Base-by-base conservation (phyloP, 64 coral and sea anemone genomes). In the Stichodactyla helianthus region DNA sequence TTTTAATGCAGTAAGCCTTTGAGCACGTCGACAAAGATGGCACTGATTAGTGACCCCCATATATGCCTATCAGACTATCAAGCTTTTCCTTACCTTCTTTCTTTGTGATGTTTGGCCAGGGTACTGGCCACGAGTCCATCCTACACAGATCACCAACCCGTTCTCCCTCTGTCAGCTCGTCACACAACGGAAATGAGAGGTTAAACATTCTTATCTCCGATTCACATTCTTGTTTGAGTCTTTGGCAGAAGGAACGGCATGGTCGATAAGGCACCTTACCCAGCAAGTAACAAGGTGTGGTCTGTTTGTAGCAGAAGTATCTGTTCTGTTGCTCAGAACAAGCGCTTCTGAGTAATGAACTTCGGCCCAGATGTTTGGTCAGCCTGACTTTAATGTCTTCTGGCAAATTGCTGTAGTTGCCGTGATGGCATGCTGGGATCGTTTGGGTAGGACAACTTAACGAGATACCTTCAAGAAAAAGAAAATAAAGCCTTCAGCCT, bases 51-150 rank as follows among this genome's bases (percentile, higher is more conserved):
- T 44, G 35, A 44, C 35, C 35, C 35, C 35, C 35, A 44, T 44
- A 44, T 44, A 3, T 44, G 35, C 35, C 35, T 44, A 44, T 44
- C 35, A 44, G 55, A 11, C 8, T 11, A 9, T 58, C 55, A 11
- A 58, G 55, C 14, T 58, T 58, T 15, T 58, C 5, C 5, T 25
- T 68, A 68, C n/a, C 3, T 25, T 68, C 19, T 68, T 68, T 68
- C n/a, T 68, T 68, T 7, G 63, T 68, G 6, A 68, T 68, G 63
- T 68, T 68, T 74, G 68, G 68, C 68, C 68, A 74, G 25, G 68
- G 68, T 27, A 74, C 68, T 26, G 25, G n/a, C 68, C 68, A 74
- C 9, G 68, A 74, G 10, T 74, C 68, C 68, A 74, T 74, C 10
- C 68, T 27, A 19, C 68, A 74, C 68, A 74, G 26, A 74, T 74